Evolutionary conservation across 2,888 invertebrate species (phyloP), one percentile per base, ranked within the genome.

Genomic region (Tetanocera ferruginea): DNA sequence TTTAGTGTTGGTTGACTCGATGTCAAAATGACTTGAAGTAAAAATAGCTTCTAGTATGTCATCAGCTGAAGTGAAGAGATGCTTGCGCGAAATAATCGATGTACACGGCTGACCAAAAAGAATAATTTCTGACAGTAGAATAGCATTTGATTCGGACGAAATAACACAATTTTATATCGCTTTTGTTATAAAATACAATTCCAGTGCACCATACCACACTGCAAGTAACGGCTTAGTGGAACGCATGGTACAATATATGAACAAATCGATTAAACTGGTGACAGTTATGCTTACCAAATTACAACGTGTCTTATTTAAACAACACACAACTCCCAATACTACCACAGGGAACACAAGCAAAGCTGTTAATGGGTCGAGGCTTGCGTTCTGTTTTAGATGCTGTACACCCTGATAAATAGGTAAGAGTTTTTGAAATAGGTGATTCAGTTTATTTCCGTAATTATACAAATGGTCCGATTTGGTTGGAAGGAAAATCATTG

Each of bases 11-110:
- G 73, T 67, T 31, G 67, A 60, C 23, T 67, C 69, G 11, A 74
- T 73, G 73, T 72, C 72, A 17, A 77, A 73, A 34, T 77, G 77
- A 66, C 25, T 77, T 17, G 66, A 72, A 66, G 31, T 34, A 6
- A 66, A 28, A 37, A 51, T 51, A 51, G 51, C 6, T 3, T 51
- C 51, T 51, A 51, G 3, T n/a, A 51, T 51, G 51, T 51, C 51
- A n/a, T 51, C 51, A n/a, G n/a, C n/a, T n/a, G 51, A 51, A 51
- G 51, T 51, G n/a, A 51, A 51, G 51, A 51, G 51, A 51, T 17
- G n/a, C 11, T 6, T 51, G 11, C 51, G 31, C n/a, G 66, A 37
- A 66, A 31, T 66, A n/a, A 37, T 51, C 51, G 51, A 3, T n/a
- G n/a, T n/a, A 17, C 51, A 51, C n/a, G 51, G 51, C 51, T 3